These are phyloP conservation scores for Dolomedes plantarius DNA, from an alignment of 2,888 invertebrate species.

Conservation along the genomic window DNA sequence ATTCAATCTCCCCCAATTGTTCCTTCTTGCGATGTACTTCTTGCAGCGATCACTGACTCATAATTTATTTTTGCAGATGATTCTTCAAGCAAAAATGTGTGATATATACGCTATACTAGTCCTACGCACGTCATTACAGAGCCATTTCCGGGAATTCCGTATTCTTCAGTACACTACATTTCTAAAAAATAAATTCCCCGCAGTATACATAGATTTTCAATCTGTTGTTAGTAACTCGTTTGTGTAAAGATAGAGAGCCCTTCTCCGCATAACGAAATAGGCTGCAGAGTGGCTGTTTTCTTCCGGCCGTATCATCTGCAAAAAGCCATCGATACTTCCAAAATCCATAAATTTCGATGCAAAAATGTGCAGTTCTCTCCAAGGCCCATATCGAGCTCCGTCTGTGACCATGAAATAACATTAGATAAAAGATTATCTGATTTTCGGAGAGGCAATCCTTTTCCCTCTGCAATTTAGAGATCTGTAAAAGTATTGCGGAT, in stretches of 20 bases:
- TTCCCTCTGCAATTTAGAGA: not conserved
- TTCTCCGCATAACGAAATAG: conserved; percentile 21
- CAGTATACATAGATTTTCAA: conserved; percentile 7
- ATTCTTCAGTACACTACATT: not conserved
- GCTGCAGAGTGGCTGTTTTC: not conserved
- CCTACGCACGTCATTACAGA: not conserved
- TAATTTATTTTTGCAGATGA: too few relatives aligned
- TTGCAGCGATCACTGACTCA: too few relatives aligned
- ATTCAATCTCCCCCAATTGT: too few relatives aligned
- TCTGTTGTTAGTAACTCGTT: conserved; percentile 37
- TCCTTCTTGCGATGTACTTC: too few relatives aligned
- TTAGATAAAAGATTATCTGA: conserved; percentile 19
- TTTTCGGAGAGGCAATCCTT: not conserved
- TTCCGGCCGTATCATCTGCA: conserved; percentile 17
- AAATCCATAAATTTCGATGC: conserved; percentile 29
- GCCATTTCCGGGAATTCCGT: not conserved
- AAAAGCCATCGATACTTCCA: conserved; percentile 31
- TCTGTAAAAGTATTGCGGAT: not conserved
- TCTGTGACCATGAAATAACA: not conserved
- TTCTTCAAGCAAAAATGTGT: too few relatives aligned
- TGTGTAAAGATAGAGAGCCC: not conserved
- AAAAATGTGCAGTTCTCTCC: conserved; percentile 15
- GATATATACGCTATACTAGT: too few relatives aligned
- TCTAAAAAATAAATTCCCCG: too few relatives aligned
- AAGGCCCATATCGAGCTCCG: not conserved